Percentiles rank a stretch among this genome's conserved stretches.
phyloP scores from a whole-genome alignment of 2,113 vertebrate genomes.

The Ctenodactylus gundi region DNA sequence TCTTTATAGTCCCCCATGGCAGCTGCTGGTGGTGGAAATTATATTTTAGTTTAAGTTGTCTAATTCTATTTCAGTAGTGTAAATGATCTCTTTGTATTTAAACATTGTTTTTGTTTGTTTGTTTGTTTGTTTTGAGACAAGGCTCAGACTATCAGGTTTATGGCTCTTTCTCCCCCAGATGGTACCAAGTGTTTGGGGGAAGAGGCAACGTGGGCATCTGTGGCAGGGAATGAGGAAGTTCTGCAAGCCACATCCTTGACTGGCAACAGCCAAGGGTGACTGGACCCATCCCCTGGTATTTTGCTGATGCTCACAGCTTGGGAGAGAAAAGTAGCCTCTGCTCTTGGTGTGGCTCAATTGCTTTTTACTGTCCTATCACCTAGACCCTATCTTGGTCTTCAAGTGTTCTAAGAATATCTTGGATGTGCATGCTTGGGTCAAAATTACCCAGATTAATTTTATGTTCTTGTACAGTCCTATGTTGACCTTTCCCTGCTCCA shows the following conservation, averaged over 20 bases:
- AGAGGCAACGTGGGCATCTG: not conserved
- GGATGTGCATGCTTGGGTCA: not conserved
- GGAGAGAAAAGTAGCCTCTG: not conserved
- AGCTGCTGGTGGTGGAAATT: not conserved
- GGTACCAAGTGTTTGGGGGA: not conserved
- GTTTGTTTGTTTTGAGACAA: no score
- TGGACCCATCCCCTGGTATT: not conserved
- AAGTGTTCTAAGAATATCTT: not conserved
- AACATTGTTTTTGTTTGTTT: not conserved
- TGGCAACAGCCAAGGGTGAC: not conserved
- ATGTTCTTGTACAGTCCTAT: not conserved
- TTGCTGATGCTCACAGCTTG: not conserved
- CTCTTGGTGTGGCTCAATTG: not conserved
- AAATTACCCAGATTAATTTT: not conserved
- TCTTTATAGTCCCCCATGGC: not conserved
- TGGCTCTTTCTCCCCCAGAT: not conserved
- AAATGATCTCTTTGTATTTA: not conserved
- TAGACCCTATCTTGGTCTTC: not conserved
- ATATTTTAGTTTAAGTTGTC: not conserved
- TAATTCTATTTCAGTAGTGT: not conserved
- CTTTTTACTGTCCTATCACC: not conserved
- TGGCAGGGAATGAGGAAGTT: not conserved
- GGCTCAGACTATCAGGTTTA: not conserved
- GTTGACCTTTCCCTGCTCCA: no score
- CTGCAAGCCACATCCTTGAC: not conserved